phyloP scores from a whole-genome alignment of 2,113 vertebrate species.

The Formicarius rufipectus region DNA sequence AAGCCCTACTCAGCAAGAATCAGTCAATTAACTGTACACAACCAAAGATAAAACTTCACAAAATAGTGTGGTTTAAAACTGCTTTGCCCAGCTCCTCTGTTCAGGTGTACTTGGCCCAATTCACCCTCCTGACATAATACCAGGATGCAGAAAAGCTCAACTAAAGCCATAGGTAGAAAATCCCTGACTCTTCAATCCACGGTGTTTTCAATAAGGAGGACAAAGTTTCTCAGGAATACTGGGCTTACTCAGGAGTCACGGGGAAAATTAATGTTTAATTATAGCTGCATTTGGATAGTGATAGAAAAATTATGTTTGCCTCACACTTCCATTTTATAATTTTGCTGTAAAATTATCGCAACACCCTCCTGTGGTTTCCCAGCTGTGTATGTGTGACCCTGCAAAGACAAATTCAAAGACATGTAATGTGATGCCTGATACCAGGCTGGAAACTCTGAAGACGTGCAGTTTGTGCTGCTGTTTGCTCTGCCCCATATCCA shows the following conservation, averaged over 20 bases:
- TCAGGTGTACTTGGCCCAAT: neutral
- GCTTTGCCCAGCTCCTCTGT: neutral
- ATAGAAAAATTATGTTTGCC: neutral
- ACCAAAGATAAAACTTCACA: neutral
- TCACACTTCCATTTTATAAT: neutral
- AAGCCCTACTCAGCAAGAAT: conserved; percentile 36
- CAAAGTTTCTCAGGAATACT: neutral
- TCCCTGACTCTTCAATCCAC: neutral
- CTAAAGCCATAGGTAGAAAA: neutral
- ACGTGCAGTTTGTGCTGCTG: neutral
- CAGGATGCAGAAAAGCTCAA: neutral
- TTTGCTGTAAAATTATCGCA: neutral
- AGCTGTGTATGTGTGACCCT: neutral
- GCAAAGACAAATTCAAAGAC: conserved; percentile 14
- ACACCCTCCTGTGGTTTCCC: neutral
- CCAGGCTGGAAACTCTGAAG: neutral
- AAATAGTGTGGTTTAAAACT: neutral
- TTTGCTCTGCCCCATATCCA: neutral
- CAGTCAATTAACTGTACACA: neutral
- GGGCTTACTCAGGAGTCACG: neutral
- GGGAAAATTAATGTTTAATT: neutral
- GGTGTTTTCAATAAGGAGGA: neutral
- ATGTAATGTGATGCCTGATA: neutral
- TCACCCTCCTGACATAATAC: neutral
- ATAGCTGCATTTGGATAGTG: neutral